phyloP scores from a whole-genome alignment of 2,113 vertebrate species.

The Bubo scandiacus region DNA sequence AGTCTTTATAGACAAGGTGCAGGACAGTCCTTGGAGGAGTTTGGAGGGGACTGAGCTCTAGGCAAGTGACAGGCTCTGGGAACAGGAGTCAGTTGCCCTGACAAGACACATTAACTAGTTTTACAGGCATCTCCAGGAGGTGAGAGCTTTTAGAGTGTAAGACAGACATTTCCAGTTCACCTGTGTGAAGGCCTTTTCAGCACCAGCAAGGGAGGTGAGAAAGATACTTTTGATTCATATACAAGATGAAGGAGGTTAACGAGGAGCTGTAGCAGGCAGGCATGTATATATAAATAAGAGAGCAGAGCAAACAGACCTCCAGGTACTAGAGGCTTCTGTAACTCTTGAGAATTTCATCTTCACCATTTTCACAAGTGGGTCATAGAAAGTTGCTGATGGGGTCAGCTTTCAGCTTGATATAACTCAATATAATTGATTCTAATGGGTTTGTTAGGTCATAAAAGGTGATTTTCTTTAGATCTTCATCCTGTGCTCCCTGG shows the following conservation, averaged over 20 bases:
- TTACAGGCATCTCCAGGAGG: neutral
- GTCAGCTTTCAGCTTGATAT: neutral
- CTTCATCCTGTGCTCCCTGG: neutral
- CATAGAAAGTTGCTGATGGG: neutral
- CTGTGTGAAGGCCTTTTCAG: neutral
- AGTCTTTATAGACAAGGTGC: neutral
- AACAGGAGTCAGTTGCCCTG: neutral
- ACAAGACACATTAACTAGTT: neutral
- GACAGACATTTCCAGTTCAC: neutral
- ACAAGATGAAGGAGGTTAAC: neutral
- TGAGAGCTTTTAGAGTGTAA: neutral
- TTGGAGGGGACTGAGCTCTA: neutral
- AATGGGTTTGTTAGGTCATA: neutral
- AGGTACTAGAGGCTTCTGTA: neutral
- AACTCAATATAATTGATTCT: slow-evolving; percentile 24
- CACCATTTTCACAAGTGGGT: neutral
- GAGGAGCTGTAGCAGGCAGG: neutral
- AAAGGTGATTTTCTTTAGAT: neutral
- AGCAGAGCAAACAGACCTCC: neutral
- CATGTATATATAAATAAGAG: neutral
- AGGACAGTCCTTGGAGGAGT: neutral
- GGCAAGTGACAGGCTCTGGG: neutral
- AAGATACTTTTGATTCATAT: neutral
- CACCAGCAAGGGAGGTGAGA: neutral
- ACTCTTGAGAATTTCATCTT: neutral